Percentiles rank a stretch among this genome's conserved stretches.
These are phyloP conservation scores for Pinctada fucata DNA, from an alignment of 2,888 invertebrate genomes.

Conservation along the genomic window DNA sequence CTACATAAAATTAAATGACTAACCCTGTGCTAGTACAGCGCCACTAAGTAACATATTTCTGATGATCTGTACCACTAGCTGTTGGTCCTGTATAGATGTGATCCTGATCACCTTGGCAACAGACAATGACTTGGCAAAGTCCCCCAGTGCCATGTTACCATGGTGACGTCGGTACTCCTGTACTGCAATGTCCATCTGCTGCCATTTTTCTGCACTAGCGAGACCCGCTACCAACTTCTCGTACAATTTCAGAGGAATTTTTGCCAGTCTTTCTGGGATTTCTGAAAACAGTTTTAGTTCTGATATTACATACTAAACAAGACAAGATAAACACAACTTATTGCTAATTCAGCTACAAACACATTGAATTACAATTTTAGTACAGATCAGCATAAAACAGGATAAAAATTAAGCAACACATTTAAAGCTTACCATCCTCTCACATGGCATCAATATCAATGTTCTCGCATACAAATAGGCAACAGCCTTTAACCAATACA, in stretches of 20 bases:
- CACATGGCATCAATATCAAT: no score
- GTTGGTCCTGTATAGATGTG: slow-evolving; percentile 34
- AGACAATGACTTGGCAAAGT: slow-evolving; percentile 48
- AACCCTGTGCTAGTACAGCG: slow-evolving; percentile 44
- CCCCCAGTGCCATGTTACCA: slow-evolving; percentile 44
- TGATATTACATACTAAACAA: no score
- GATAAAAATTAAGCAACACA: no score
- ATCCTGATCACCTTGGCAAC: slow-evolving; percentile 47
- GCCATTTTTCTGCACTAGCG: slow-evolving; percentile 52
- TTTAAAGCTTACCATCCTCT: no score
- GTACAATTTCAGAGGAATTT: slow-evolving; percentile 41
- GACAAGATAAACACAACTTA: no score
- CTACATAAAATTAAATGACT: not conserved
- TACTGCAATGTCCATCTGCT: slow-evolving; percentile 54
- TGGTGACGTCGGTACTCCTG: slow-evolving; percentile 47
- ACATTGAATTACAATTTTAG: no score
- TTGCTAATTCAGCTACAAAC: no score
- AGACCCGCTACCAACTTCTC: slow-evolving; percentile 48
- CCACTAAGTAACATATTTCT: slow-evolving; percentile 48
- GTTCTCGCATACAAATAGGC: no score
- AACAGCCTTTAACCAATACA: no score
- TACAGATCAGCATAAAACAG: no score
- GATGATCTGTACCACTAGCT: slow-evolving; percentile 47
- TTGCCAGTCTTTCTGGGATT: slow-evolving; percentile 53
- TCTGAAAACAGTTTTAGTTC: slow-evolving; percentile 41